Evolutionary conservation across 2,888 invertebrate genomes (phyloP), one percentile per base, ranked within the genome.

Genomic region (Nemotelus nigrinus): DNA sequence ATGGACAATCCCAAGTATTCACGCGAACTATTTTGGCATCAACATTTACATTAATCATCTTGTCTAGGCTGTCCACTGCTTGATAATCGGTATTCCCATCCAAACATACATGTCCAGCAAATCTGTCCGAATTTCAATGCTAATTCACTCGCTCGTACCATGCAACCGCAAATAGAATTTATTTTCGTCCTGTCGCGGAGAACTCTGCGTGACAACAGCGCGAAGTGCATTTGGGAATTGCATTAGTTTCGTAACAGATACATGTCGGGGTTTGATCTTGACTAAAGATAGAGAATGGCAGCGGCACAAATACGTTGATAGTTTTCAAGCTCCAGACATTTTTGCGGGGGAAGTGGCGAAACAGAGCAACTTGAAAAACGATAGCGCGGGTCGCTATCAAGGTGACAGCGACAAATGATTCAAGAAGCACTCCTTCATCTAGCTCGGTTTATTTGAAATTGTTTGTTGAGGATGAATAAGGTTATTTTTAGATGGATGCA

Each of bases 391-490:
- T 70, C 53, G 7, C 70, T 63, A 63, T 74, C 63, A 44, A 60
- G 74, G 57, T 76, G 76, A 76, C 76, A 65, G 55, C 76, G 47
- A 76, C 76, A 68, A 77, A 77, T 68, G 68, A 60, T 77, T 50
- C 58, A 50, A 77, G 70, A 58, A 68, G 39, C 8, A 53, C 55
- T 44, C 65, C 65, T 53, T 7, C 47, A 7, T 47, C 47, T 2
- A 39, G 41, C 41, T 43, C 45, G 43, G 50, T 48, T 39, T 47
- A 68, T 77, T 70, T 57, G 63, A 77, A 77, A 67, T 77, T 57
- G 60, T 57, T 50, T 57, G 68, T 77, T 58, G 70, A 60, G 58
- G 48, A 60, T 77, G 48, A 65, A 55, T 39, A 43, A 55, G 25
- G 39, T 41, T 76, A 76, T 76, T 65, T 63, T 76, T 65, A 65